Evolutionary conservation across 92 coral and sea anemone genomes (phyloP), one percentile per base, ranked within the genome.

Genomic region (Zoanthus sansibaricus): DNA sequence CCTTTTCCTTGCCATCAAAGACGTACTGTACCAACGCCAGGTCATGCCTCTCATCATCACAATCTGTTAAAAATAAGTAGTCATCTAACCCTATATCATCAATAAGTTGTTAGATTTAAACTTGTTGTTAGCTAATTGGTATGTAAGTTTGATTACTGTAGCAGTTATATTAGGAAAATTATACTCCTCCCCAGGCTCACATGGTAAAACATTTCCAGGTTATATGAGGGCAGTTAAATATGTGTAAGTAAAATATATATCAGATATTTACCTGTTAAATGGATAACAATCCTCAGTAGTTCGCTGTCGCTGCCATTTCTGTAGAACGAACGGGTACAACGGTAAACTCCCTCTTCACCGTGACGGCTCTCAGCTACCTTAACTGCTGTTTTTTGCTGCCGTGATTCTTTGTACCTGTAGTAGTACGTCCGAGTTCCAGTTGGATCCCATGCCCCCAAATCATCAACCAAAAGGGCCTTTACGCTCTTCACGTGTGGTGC

Each of bases 401-500:
- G 69, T 30, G 87, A 72, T 61, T 77, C 89, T 73, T 73, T 73
- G 78, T 73, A 73, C 45, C 54, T 86, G 87, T 37, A 86, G 88
- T 78, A 71, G 68, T 69, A 85, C 55, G 87, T 86, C 86, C 82
- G 86, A 25, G 92, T 90, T 70, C 92, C 92, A 17, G 87, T 90
- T 74, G 73, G 86, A 62, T 48, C 75, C 89, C 89, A 90, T 32
- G 78, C 71, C 74, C 92, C 87, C 78, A 85, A 70, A 21, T 90
- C 92, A 72, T 85, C 92, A 10, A 87, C 82, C 78, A 86, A 64
- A 72, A 89, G 88, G 45, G 49, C 79, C 58, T 84, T 89, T 74
- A 89, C 77, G 78, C 80, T 79, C 68, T 44, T 84, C 25, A 85
- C 92, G 33, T 89, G 92, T 17, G 92, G 79, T 33, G 89, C 69